A percentile compares a stretch with the other conserved stretches of the same genome.
Evolutionary conservation across 2,113 vertebrate genomes (phyloP).

Genomic region (Ameiurus melas): DNA sequence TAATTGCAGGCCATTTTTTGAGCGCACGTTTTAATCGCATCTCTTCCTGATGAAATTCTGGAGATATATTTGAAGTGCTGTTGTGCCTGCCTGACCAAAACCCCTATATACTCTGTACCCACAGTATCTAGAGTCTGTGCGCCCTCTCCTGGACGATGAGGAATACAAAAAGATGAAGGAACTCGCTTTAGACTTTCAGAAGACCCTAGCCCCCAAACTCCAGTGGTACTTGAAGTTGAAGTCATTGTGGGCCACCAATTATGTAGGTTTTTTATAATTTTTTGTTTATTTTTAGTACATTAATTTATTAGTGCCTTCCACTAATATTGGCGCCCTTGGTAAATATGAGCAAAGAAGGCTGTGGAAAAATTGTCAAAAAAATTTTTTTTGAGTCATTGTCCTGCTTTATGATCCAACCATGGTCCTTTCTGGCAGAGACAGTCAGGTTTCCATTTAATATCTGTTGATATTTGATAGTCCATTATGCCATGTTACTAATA

Average conservation of each 20-base stretch:
- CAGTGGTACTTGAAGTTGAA: constrained; percentile 86
- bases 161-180: constrained; percentile 77
- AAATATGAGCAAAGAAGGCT: too few relatives aligned
- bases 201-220: constrained; percentile 75
- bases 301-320: too few relatives aligned
- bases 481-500: too few relatives aligned
- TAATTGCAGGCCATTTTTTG: neutral
- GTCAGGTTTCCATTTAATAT: too few relatives aligned
- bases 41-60: neutral
- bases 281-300: neutral
- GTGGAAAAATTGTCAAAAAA: too few relatives aligned
- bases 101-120: neutral
- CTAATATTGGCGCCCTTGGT: too few relatives aligned
- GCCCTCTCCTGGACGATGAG: constrained; percentile 76
- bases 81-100: neutral
- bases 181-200: constrained; percentile 79
- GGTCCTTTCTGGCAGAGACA: too few relatives aligned
- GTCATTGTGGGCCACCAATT: constrained; percentile 86
- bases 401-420: too few relatives aligned
- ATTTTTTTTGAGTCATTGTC: too few relatives aligned
- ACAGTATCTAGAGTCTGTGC: constrained; percentile 82
- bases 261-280: constrained; percentile 62
- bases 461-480: too few relatives aligned
- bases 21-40: neutral
- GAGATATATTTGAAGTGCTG: neutral